Base-by-base conservation (phyloP, 1,140 invertebrate species). In the Bombus picipes region DNA sequence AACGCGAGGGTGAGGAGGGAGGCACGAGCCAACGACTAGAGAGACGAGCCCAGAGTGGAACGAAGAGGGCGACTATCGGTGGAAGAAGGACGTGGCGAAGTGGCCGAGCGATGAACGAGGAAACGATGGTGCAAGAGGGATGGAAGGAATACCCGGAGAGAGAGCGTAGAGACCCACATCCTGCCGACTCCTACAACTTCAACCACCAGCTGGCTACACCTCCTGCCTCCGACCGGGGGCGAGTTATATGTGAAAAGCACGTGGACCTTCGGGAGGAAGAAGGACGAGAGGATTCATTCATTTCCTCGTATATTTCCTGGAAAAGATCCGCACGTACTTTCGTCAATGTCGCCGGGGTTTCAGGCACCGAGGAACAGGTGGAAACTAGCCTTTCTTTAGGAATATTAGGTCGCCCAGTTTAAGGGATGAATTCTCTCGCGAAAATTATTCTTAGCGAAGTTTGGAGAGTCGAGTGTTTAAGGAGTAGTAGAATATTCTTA, bases 151-250 rank as follows among this genome's bases (percentile, higher is more conserved):
- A 86, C 41, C 62, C 87, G 87, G 88, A 87, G 88, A 87, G 92
- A 92, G 92, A 92, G 87, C 59, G 59, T 86, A 91, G 92, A 94
- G 93, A 94, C 93, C 92, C 92, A 94, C 93, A 94, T 94, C 93
- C 91, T 94, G 90, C 86, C 91, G 92, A 94, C 92, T 94, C 93
- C 93, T 94, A 94, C 93, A 94, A 94, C 94, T 94, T 93, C 92
- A 91, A 93, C 93, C 90, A 93, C 92, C 92, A 92, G 92, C 92
- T 93, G 92, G 93, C 89, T 93, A 86, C 90, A 88, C 91, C 86
- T 93, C 89, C 92, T 92, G 89, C 91, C 91, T 93, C 91, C 88
- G 89, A 62, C 59, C 89, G 93, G 91, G 91, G 88, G 89, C 88
- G 89, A 89, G 90, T 92, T 91, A 92, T 93, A 92, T 92, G 88